These are phyloP conservation scores for Corythoichthys haematopterus DNA, from an alignment of 2,113 vertebrate species.

Conservation along the genomic window DNA sequence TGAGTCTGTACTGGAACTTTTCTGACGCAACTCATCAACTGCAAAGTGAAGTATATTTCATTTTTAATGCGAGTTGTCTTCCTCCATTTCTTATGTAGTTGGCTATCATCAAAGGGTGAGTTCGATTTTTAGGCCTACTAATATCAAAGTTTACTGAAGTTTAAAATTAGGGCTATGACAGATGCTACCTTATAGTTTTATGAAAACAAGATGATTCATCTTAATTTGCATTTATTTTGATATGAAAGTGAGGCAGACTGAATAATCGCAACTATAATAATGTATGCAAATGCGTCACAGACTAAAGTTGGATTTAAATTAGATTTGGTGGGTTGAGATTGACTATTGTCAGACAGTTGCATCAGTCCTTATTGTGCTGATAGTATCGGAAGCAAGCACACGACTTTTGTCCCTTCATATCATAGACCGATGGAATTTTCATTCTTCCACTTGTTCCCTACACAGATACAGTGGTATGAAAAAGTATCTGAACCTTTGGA, in stretches of 20 bases:
- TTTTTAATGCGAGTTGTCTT: too few relatives aligned
- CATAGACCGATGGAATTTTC: neutral
- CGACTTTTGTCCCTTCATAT: neutral
- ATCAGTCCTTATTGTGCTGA: neutral
- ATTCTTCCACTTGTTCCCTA: neutral
- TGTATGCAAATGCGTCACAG: neutral
- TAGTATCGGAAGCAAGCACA: neutral
- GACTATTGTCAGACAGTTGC: conserved; percentile 2
- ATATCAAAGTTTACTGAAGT: too few relatives aligned
- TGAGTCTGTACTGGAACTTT: too few relatives aligned
- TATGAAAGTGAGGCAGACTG: neutral
- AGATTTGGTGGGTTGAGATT: neutral
- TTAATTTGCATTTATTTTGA: neutral
- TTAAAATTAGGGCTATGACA: neutral
- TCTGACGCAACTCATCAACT: too few relatives aligned
- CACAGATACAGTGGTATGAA: too few relatives aligned
- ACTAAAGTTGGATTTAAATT: neutral
- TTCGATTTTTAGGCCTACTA: too few relatives aligned
- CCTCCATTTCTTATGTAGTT: too few relatives aligned
- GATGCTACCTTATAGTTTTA: neutral
- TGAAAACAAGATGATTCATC: neutral
- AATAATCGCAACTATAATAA: neutral
- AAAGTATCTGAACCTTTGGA: too few relatives aligned
- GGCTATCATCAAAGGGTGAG: too few relatives aligned
- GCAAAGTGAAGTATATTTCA: too few relatives aligned